Percentiles rank a stretch among this genome's conserved stretches.
phyloP scores from a whole-genome alignment of 2,888 invertebrate species.

The Pachymerium ferrugineum region DNA sequence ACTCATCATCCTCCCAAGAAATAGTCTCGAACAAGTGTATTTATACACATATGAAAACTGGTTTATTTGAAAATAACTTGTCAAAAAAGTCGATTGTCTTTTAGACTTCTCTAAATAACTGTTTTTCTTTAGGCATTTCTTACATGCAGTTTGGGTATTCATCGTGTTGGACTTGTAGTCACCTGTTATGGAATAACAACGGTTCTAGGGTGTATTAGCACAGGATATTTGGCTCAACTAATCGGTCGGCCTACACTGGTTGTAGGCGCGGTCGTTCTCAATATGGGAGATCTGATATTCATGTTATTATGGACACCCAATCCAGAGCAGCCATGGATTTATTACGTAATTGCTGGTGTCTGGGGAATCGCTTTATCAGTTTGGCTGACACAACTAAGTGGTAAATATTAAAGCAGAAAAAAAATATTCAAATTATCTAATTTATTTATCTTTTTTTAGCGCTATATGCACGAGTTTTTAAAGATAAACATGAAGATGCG shows the following conservation, averaged over 20 bases:
- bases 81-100: too few relatives aligned
- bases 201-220: constrained; percentile 47
- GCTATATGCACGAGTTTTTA: constrained; percentile 76
- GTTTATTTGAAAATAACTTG: too few relatives aligned
- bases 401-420: constrained; percentile 38
- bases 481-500: constrained; percentile 83
- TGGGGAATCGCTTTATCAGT: constrained; percentile 48
- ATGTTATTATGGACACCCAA: constrained; percentile 44
- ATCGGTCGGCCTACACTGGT: constrained; percentile 48
- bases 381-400: constrained; percentile 48
- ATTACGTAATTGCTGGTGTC: constrained; percentile 44
- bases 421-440: background rate
- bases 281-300: constrained; percentile 42
- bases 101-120: too few relatives aligned
- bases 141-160: constrained; percentile 36
- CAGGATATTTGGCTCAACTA: constrained; percentile 46
- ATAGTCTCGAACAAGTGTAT: too few relatives aligned
- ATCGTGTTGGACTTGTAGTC: constrained; percentile 51
- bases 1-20: too few relatives aligned
- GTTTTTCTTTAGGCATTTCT: constrained; percentile 36
- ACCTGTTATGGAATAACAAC: constrained; percentile 48
- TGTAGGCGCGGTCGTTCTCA: constrained; percentile 42
- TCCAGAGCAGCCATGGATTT: constrained; percentile 43
- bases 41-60: too few relatives aligned
- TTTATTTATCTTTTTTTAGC: constrained; percentile 52